Evolutionary conservation across 2,888 invertebrate genomes (phyloP).

Genomic region (Lepeophtheirus nordmannii): DNA sequence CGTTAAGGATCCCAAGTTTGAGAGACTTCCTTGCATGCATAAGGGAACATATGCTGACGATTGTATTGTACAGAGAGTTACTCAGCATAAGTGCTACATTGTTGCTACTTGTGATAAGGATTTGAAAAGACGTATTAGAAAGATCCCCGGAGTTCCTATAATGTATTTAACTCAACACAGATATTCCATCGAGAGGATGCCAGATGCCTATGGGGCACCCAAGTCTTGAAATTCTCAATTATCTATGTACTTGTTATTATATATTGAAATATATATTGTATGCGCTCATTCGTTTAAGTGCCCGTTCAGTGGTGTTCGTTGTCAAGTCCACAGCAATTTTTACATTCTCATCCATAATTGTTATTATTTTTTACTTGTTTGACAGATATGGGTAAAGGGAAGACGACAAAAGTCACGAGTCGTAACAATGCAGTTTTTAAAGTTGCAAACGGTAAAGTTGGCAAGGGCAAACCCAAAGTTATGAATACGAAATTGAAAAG

Average conservation of each 20-base stretch:
- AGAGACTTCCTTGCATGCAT: constrained; percentile 78
- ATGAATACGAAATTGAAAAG: constrained; percentile 11
- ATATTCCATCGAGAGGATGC: constrained; percentile 87
- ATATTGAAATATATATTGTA: constrained; percentile 2
- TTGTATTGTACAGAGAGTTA: constrained; percentile 63
- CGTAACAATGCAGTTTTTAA: constrained; percentile 14
- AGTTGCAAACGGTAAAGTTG: constrained; percentile 15
- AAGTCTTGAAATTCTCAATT: constrained; percentile 31
- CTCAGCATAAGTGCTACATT: constrained; percentile 92
- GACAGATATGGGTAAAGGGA: constrained; percentile 3
- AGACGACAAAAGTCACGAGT: constrained; percentile 1
- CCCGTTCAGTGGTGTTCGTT: too few species aligned
- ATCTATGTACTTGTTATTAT: background rate
- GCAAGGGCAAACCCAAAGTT: constrained; percentile 12
- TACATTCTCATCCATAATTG: too few species aligned
- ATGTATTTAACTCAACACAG: constrained; percentile 88
- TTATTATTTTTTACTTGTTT: background rate
- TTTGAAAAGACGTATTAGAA: constrained; percentile 79
- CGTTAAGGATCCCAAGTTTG: constrained; percentile 83
- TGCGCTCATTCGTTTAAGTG: background rate
- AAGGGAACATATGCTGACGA: constrained; percentile 99
- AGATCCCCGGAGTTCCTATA: constrained; percentile 96
- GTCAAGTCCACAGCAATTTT: too few species aligned
- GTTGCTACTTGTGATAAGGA: constrained; percentile 98
- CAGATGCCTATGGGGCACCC: constrained; percentile 93